Base-by-base conservation (phyloP, 1,140 invertebrate species). In the Drosophila willistoni region DNA sequence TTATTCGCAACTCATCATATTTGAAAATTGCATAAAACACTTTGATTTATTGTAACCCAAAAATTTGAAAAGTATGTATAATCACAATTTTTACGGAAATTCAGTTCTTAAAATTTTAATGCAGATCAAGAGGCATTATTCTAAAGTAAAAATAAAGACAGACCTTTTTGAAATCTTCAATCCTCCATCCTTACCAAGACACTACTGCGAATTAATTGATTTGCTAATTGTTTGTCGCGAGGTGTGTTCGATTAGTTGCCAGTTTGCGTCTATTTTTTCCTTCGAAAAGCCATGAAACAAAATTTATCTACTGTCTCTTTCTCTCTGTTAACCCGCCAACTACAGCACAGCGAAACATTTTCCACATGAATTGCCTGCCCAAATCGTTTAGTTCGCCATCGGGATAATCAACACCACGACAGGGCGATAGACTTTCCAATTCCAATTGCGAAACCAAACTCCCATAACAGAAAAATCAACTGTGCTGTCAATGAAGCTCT, bases 351-450 rank as follows among this genome's bases (percentile, higher is more conserved):
- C 19, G 17, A 51, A 51, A 3, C 17, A 51, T 51, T 51, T 51
- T 51, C 17, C 44, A 51, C 44, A 12, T 51, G 44, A 22, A 51
- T 51, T 19, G 44, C 9, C 17, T 51, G 44, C 17, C 44, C 19
- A 51, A 51, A 51, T 22, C 17, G 44, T 51, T 51, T 10, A 51
- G 44, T 51, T 22, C 47, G 42, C 55, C 59, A 72, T 47, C 44
- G 62, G 51, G 63, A 51, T 73, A 73, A 74, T 74, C 71, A 74
- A 68, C 71, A 74, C 72, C 71, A 74, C n/a, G 22, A 36, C 61
- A 66, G 44, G 44, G 44, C 19, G 44, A 12, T 51, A 51, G 44
- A 51, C 44, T 51, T 51, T 51, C 44, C 44, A 22, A 51, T 51
- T 51, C 44, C 7, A 12, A 51, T 51, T 19, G 9, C 17, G 17